A percentile compares a stretch with the other conserved stretches of the same genome.
Evolutionary conservation across 1,140 invertebrate species (phyloP).

Genomic region (Spodoptera frugiperda): DNA sequence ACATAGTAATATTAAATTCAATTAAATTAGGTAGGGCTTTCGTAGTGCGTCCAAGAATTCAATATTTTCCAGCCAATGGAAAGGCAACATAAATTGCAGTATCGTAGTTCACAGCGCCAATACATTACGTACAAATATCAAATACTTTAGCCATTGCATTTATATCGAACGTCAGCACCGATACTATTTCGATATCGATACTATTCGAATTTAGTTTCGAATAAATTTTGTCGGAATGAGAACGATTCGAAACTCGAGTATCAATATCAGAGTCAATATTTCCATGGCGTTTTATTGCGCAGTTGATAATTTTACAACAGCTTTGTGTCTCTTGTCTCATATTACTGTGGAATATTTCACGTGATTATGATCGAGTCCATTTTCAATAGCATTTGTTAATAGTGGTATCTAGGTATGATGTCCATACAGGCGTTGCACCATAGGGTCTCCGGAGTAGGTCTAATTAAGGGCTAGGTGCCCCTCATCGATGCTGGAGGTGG

Average conservation of each 20-base stretch:
- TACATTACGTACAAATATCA: constrained; percentile 9
- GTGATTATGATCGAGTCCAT: too few species aligned
- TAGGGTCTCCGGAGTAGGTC: too few species aligned
- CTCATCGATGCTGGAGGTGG: too few species aligned
- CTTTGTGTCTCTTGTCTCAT: not conserved
- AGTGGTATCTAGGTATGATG: too few species aligned
- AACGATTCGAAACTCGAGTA: constrained; percentile 3
- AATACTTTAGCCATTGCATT: constrained; percentile 11
- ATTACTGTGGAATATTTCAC: not conserved
- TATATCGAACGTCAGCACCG: constrained; percentile 6
- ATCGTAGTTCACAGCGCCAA: not conserved
- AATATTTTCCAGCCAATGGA: not conserved
- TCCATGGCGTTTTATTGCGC: not conserved
- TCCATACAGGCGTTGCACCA: too few species aligned
- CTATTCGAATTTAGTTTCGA: constrained; percentile 7
- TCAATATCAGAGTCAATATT: not conserved
- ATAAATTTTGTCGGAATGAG: constrained; percentile 18
- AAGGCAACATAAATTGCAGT: constrained; percentile 12
- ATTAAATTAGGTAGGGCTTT: too few species aligned
- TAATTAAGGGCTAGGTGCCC: too few species aligned
- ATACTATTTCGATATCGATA: constrained; percentile 27
- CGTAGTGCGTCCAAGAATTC: too few species aligned
- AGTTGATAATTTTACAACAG: not conserved
- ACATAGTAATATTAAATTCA: too few species aligned
- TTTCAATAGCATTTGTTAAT: too few species aligned